A percentile compares a stretch with the other conserved stretches of the same genome.
These are phyloP conservation scores for Gavia stellata DNA, from an alignment of 2,113 vertebrate species.

Conservation along the genomic window DNA sequence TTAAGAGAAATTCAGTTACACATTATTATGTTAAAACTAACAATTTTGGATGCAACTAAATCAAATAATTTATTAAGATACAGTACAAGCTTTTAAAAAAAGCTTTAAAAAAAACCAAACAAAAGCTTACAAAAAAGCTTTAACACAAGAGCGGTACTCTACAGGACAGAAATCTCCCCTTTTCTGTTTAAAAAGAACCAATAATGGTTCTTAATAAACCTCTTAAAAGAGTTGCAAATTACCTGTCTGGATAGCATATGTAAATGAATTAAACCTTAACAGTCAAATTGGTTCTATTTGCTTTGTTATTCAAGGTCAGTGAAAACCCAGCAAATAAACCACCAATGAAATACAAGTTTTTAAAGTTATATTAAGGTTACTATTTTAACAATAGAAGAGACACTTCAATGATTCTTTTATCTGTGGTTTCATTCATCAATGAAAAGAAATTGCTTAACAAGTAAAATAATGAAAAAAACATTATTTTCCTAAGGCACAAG, in stretches of 20 bases:
- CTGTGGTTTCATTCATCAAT: not conserved
- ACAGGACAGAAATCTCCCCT: not conserved
- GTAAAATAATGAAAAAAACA: not conserved
- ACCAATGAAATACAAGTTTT: not conserved
- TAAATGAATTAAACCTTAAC: not conserved
- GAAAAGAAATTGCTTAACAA: not conserved
- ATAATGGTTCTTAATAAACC: not conserved
- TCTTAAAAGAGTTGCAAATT: not conserved
- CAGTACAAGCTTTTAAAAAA: not conserved
- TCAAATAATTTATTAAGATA: not conserved
- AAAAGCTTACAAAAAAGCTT: not conserved
- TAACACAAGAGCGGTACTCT: not conserved
- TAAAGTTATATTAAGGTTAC: not conserved
- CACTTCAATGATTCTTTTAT: not conserved
- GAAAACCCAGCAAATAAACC: not conserved
- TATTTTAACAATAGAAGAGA: not conserved
- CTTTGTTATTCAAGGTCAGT: not conserved
- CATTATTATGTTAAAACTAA: not conserved
- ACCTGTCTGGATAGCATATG: not conserved
- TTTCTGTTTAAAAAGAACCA: not conserved
- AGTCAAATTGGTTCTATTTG: not conserved
- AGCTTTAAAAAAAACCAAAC: not conserved
- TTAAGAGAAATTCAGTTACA: not conserved
- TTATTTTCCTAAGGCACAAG: not conserved
- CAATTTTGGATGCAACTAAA: not conserved